Percentiles rank a stretch among this genome's conserved stretches.
phyloP scores from a whole-genome alignment of 2,888 invertebrate genomes.

The Lysandra coridon region DNA sequence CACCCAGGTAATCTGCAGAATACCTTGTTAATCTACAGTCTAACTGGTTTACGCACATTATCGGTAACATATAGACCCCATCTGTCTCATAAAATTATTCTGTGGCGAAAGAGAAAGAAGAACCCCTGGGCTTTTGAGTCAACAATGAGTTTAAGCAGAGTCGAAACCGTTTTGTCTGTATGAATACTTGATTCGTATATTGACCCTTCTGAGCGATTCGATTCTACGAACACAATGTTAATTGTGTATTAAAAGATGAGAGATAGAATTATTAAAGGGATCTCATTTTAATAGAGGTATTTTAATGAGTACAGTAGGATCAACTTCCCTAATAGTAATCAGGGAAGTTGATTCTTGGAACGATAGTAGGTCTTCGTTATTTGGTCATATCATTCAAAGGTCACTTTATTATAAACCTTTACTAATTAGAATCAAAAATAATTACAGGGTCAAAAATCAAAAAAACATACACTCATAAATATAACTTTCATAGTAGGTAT shows the following conservation, averaged over 20 bases:
- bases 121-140: neutral
- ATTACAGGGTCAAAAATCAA: too few relatives aligned
- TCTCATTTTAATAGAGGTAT: neutral
- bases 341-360: too few relatives aligned
- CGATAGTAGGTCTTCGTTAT: too few relatives aligned
- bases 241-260: neutral
- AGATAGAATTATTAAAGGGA: neutral
- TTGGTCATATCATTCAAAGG: too few relatives aligned
- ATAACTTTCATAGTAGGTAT: too few relatives aligned
- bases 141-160: neutral
- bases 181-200: neutral
- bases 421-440: too few relatives aligned
- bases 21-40: too few relatives aligned
- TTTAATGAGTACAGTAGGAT: neutral
- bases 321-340: too few relatives aligned
- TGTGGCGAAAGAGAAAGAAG: conserved; percentile 7
- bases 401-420: too few relatives aligned
- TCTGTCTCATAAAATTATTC: neutral
- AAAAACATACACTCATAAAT: too few relatives aligned
- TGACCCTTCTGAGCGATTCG: neutral
- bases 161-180: conserved; percentile 1
- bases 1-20: too few relatives aligned
- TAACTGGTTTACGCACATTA: too few relatives aligned
- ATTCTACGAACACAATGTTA: neutral
- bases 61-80: neutral